A percentile compares a stretch with the other conserved stretches of the same genome.
Evolutionary conservation across 2,113 vertebrate species (phyloP).

Genomic region (Tetrao urogallus): DNA sequence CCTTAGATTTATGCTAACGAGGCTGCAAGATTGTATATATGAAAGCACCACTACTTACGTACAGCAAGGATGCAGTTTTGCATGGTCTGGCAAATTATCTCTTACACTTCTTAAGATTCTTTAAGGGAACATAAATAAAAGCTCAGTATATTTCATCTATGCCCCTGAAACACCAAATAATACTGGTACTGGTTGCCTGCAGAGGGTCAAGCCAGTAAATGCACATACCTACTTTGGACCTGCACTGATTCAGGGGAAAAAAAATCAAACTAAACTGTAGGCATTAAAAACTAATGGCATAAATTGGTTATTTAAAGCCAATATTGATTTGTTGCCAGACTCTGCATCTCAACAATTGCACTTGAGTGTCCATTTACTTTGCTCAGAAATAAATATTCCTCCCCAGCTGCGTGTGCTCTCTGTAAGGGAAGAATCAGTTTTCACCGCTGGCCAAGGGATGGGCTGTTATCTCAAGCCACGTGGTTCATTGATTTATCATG

Average conservation of each 20-base stretch:
- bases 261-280: background rate
- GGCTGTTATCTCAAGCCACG: slow-evolving; percentile 48
- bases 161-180: background rate
- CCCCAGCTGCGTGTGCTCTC: slow-evolving; percentile 17
- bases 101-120: background rate
- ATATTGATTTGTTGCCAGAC: slow-evolving; percentile 65
- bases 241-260: background rate
- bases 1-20: background rate
- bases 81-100: background rate
- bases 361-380: slow-evolving; percentile 56
- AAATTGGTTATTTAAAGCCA: slow-evolving; percentile 47
- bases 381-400: slow-evolving; percentile 64
- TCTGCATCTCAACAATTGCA: slow-evolving; percentile 48
- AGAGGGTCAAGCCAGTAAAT: background rate
- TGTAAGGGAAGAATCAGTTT: slow-evolving; percentile 52
- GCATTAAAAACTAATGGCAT: slow-evolving; percentile 48
- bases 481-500: slow-evolving; percentile 59
- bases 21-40: background rate
- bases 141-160: background rate
- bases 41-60: background rate
- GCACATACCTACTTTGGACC: background rate
- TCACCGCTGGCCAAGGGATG: slow-evolving; percentile 48
- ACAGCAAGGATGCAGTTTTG: background rate
- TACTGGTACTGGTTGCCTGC: background rate
- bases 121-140: background rate